Evolutionary conservation across 64 coral and sea anemone species (phyloP), one percentile per base, ranked within the genome.

Genomic region (Actinia equina): DNA sequence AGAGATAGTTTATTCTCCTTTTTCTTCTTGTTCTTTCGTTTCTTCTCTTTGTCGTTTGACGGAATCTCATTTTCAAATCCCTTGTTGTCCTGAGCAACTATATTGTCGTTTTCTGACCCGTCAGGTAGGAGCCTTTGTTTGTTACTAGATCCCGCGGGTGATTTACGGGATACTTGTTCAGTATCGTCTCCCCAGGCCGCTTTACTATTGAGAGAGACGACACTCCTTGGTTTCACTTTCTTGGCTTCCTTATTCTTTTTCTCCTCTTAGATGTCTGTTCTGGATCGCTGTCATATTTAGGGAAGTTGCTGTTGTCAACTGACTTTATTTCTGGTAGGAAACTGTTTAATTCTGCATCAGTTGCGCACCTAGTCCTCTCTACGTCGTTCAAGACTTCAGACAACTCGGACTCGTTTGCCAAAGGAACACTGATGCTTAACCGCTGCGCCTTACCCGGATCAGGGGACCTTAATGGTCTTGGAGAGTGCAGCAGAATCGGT

Each of bases 331-430:
- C 89, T 49, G 43, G 62, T 6, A 94, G 42, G 85, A 94, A 64
- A 42, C 41, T 84, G n/a, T 91, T 88, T 51, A 94, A 53, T 43
- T 91, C 89, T 1, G 89, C 89, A 62, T 94, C 93, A 18, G 85
- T 94, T 46, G 82, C 89, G 59, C 80, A 88, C 16, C 84, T 79
- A 13, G 12, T 80, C 53, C 69, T 77, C 52, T 83, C 85, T 43
- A 88, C 89, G 20, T 94, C 89, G 12, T 85, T 12, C 2, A 94
- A 80, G 10, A 94, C 67, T 85, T 88, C 45, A 43, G 58, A 20
- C 43, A 94, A 51, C 22, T 94, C 93, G 15, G 37, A 20, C 15
- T 94, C 89, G 41, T 62, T 84, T 64, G 25, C 15, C 27, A 70
- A 51, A 59, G 44, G 44, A 26, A 82, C 44, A 26, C n/a, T n/a